These are phyloP conservation scores for Lepus americanus DNA, from an alignment of 2,113 vertebrate genomes.

Conservation along the genomic window DNA sequence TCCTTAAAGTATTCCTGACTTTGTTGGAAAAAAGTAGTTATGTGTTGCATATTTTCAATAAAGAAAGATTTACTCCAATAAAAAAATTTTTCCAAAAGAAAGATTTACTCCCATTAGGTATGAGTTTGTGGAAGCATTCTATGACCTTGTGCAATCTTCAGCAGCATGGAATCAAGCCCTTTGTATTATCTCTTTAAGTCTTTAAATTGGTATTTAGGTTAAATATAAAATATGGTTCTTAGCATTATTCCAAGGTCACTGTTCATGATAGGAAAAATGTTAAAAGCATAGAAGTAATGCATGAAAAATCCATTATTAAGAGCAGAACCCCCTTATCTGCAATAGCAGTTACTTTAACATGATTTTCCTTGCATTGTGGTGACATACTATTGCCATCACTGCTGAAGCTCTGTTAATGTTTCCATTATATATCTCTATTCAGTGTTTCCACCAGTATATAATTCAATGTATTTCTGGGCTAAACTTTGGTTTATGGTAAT, in stretches of 20 bases:
- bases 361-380: constrained; percentile 72
- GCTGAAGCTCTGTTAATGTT: constrained; percentile 63
- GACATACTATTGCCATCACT: background rate
- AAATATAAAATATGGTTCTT: constrained; percentile 81
- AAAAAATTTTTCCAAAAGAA: background rate
- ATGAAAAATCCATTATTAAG: constrained; percentile 81
- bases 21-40: constrained; percentile 51
- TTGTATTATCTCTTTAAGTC: constrained; percentile 79
- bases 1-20: constrained; percentile 30
- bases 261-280: constrained; percentile 73
- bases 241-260: constrained; percentile 82
- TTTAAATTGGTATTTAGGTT: constrained; percentile 85
- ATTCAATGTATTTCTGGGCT: constrained; percentile 53
- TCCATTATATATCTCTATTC: constrained; percentile 74
- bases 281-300: constrained; percentile 77
- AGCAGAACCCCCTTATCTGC: constrained; percentile 78
- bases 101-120: constrained; percentile 68
- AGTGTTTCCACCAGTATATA: constrained; percentile 59
- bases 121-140: constrained; percentile 46
- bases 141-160: constrained; percentile 62
- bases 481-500: constrained; percentile 71
- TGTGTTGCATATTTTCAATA: constrained; percentile 67
- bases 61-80: constrained; percentile 72
- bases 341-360: constrained; percentile 72
- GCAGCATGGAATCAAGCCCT: constrained; percentile 62